Percentiles rank a stretch among this genome's conserved stretches.
These are phyloP conservation scores for Calephelis perditalis DNA, from an alignment of 2,888 invertebrate species.

Conservation along the genomic window DNA sequence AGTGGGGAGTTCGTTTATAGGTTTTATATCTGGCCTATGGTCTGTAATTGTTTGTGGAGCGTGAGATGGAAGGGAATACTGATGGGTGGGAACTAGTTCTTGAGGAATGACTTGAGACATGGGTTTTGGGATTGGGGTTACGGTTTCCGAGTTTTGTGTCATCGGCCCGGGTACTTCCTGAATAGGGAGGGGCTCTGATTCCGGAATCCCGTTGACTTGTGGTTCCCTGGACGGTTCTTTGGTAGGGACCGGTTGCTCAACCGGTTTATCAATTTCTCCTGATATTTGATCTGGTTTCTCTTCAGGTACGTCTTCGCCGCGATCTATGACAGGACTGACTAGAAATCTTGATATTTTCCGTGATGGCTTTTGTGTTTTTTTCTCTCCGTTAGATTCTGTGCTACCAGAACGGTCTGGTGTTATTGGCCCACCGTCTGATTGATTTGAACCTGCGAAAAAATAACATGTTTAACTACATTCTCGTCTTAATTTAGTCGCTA, in stretches of 20 bases:
- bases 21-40: slow-evolving; percentile 36
- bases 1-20: slow-evolving; percentile 31
- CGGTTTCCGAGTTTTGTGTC: slow-evolving; percentile 31
- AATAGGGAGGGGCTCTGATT: slow-evolving; percentile 32
- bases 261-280: slow-evolving; percentile 25
- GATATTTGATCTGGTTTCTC: slow-evolving; percentile 34
- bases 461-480: too few species aligned
- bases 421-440: slow-evolving; percentile 63
- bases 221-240: slow-evolving; percentile 34
- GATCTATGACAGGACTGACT: slow-evolving; percentile 87
- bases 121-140: slow-evolving; percentile 20
- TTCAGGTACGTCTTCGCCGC: slow-evolving; percentile 52
- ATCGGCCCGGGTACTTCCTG: slow-evolving; percentile 20
- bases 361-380: slow-evolving; percentile 73
- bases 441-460: slow-evolving; percentile 55
- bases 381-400: slow-evolving; percentile 59
- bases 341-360: slow-evolving; percentile 89
- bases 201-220: slow-evolving; percentile 48
- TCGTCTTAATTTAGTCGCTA: too few species aligned
- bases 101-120: slow-evolving; percentile 34
- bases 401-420: slow-evolving; percentile 60
- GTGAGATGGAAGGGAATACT: slow-evolving; percentile 47
- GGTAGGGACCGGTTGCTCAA: slow-evolving; percentile 27
- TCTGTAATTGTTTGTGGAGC: slow-evolving; percentile 39
- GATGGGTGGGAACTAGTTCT: slow-evolving; percentile 53